Percentiles rank a stretch among this genome's conserved stretches.
phyloP scores from a whole-genome alignment of 2,888 invertebrate species.

The Tenthredo livida region DNA sequence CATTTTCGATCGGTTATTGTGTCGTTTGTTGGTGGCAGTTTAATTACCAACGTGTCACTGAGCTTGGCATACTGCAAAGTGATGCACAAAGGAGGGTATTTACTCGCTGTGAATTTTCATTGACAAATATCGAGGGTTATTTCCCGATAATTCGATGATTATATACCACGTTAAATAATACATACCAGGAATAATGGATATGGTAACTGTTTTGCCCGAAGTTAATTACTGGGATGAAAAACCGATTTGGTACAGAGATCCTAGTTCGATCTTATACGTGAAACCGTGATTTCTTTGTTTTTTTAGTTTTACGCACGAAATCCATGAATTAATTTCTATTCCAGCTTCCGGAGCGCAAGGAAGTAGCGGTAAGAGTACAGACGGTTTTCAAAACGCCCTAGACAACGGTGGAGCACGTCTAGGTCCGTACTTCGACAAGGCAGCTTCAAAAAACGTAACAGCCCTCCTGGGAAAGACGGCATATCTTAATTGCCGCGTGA shows the following conservation, averaged over 20 bases:
- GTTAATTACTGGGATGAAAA: background rate
- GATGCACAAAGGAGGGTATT: background rate
- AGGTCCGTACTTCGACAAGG: conserved; percentile 89
- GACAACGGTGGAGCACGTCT: conserved; percentile 80
- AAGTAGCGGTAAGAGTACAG: conserved; percentile 72
- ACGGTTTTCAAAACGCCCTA: conserved; percentile 75
- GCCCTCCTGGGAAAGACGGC: conserved; percentile 94
- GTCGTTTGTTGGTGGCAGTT: background rate
- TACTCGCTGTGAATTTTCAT: background rate
- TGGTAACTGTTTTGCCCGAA: background rate
- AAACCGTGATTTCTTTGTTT: too few relatives aligned
- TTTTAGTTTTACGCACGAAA: too few relatives aligned
- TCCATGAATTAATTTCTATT: background rate
- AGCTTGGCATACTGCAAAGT: background rate
- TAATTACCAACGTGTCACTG: background rate
- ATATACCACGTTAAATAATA: background rate
- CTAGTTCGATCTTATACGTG: too few relatives aligned
- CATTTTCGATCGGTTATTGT: background rate
- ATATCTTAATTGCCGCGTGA: conserved; percentile 93
- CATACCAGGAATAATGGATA: background rate
- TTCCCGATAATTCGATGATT: background rate
- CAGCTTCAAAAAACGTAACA: conserved; percentile 88
- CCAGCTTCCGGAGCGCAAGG: conserved; percentile 53
- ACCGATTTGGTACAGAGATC: too few relatives aligned
- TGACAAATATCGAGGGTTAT: background rate